Conservation (phyloP, 2,888 invertebrate species). For the Xylocampa areola region DNA sequence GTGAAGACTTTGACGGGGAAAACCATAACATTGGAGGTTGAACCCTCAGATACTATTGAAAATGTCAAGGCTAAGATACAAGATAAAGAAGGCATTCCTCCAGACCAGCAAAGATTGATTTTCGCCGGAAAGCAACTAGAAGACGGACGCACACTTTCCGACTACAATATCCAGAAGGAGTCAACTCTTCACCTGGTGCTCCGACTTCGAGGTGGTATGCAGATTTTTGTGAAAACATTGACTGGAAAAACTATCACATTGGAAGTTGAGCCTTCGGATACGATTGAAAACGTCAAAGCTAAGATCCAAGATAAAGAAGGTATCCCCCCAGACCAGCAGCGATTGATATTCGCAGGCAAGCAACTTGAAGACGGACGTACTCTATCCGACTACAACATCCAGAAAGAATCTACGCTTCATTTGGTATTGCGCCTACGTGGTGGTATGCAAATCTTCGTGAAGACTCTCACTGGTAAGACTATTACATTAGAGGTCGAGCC, state of each 20-base stretch:
- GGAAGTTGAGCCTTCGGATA: slow-evolving; percentile 50
- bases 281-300: slow-evolving; percentile 50
- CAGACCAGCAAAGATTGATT: slow-evolving; percentile 60
- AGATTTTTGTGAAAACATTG: slow-evolving; percentile 48
- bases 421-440: slow-evolving; percentile 61
- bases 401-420: slow-evolving; percentile 60
- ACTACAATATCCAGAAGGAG: slow-evolving; percentile 53
- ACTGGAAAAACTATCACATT: slow-evolving; percentile 51
- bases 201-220: slow-evolving; percentile 52
- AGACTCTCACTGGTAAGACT: slow-evolving; percentile 63
- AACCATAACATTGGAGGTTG: slow-evolving; percentile 48
- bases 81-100: slow-evolving; percentile 61
- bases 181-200: slow-evolving; percentile 45
- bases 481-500: slow-evolving; percentile 64
- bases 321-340: slow-evolving; percentile 50
- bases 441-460: slow-evolving; percentile 67
- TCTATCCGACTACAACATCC: slow-evolving; percentile 46
- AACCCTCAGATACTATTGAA: slow-evolving; percentile 50
- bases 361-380: slow-evolving; percentile 52
- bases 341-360: slow-evolving; percentile 50
- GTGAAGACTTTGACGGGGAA: slow-evolving; percentile 56
- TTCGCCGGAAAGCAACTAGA: slow-evolving; percentile 55
- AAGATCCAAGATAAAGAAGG: slow-evolving; percentile 56
- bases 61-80: slow-evolving; percentile 57
- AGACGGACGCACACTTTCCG: slow-evolving; percentile 44